Percentiles rank a stretch among this genome's conserved stretches.
Conservation (phyloP, 2,113 vertebrate species). For the Tragelaphus scriptus region DNA sequence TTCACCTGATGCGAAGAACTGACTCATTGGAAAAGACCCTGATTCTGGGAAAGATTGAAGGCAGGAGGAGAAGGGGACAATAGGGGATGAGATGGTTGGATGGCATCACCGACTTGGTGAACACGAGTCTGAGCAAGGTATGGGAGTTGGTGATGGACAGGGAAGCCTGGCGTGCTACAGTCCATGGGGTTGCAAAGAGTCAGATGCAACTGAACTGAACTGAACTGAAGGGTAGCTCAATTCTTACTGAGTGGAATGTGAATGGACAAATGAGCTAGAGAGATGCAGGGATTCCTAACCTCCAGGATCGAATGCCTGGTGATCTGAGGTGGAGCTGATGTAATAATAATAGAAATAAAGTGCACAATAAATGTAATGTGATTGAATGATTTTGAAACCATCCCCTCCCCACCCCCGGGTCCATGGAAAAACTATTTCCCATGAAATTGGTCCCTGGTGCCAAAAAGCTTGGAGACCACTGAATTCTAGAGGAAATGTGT, state of each 20-base stretch:
- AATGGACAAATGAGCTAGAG: background rate
- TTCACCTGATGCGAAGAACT: background rate
- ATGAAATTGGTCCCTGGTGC: background rate
- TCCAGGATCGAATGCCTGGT: background rate
- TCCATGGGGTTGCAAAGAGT: background rate
- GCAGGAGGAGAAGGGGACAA: background rate
- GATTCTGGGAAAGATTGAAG: background rate
- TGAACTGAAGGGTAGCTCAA: background rate
- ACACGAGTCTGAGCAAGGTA: background rate
- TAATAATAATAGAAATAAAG: background rate
- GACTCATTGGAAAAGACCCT: background rate
- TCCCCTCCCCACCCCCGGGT: background rate
- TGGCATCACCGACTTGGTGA: background rate
- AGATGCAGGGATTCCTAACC: background rate
- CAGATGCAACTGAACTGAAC: rapidly evolving
- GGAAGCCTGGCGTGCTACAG: background rate
- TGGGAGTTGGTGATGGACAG: background rate
- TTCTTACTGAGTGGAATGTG: background rate
- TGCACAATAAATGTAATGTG: background rate
- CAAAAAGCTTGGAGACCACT: background rate
- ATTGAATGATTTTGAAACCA: background rate
- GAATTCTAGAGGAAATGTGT: rapidly evolving
- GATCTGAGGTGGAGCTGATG: background rate
- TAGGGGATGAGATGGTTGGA: background rate
- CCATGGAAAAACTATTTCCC: background rate